phyloP scores from a whole-genome alignment of 2,113 vertebrate genomes.

The Steatornis caripensis region DNA sequence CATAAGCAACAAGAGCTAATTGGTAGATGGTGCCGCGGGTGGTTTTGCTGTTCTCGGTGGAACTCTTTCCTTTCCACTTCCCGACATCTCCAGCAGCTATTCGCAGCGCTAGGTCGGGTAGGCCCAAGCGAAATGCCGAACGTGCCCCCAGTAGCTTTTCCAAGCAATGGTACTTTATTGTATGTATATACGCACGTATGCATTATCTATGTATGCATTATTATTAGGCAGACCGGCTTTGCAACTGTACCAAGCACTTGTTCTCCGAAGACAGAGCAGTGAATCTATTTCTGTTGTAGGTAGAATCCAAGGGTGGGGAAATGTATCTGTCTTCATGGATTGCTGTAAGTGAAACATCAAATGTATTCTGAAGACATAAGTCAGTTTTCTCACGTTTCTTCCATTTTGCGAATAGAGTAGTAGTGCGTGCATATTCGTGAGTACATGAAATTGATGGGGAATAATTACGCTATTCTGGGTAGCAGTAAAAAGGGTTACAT shows the following conservation, averaged over 20 bases:
- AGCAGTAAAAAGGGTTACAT: slow-evolving; percentile 2
- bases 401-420: not conserved
- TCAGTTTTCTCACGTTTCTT: slow-evolving; percentile 9
- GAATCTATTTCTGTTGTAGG: not conserved
- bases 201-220: not conserved
- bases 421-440: not conserved
- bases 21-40: not conserved
- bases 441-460: slow-evolving; percentile 14
- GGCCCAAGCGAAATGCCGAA: not conserved
- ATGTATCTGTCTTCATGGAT: not conserved
- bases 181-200: accelerated
- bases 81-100: not conserved
- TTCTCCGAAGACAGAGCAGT: not conserved
- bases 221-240: not conserved
- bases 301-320: not conserved
- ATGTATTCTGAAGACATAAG: slow-evolving; percentile 26
- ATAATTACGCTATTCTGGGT: not conserved
- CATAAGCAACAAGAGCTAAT: not conserved
- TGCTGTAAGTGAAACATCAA: slow-evolving; percentile 17
- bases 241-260: not conserved
- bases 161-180: not conserved
- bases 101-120: not conserved
- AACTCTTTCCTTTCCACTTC: not conserved
- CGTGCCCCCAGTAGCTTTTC: not conserved
- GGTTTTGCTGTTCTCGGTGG: not conserved